phyloP scores from a whole-genome alignment of 2,888 invertebrate species.

The Sminthurides aquaticus region DNA sequence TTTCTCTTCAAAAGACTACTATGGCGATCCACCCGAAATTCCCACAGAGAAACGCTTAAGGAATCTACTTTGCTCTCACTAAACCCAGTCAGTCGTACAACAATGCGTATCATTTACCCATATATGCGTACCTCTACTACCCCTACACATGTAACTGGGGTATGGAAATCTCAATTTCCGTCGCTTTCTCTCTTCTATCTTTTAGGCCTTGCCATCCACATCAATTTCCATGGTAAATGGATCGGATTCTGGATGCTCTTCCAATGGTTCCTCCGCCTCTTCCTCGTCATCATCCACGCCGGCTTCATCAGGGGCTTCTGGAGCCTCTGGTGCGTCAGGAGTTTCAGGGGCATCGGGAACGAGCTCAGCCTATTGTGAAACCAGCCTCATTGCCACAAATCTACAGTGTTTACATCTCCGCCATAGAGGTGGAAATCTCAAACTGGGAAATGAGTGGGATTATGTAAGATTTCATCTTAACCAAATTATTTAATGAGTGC shows the following conservation, averaged over 20 bases:
- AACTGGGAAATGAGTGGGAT: constrained; percentile 18
- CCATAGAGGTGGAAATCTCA: constrained; percentile 12
- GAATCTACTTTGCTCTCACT: too few relatives aligned
- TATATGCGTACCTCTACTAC: not conserved
- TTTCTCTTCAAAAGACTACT: not conserved
- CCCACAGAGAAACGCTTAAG: too few relatives aligned
- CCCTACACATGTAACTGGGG: too few relatives aligned
- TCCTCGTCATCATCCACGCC: not conserved
- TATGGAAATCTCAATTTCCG: too few relatives aligned
- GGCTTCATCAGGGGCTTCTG: not conserved
- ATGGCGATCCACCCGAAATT: not conserved
- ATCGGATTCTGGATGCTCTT: constrained; percentile 16
- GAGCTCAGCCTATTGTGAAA: not conserved
- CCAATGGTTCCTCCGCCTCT: constrained; percentile 12
- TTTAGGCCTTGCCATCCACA: constrained; percentile 5
- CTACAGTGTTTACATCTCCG: constrained; percentile 12
- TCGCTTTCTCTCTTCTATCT: not conserved
- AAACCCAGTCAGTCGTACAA: not conserved
- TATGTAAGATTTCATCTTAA: constrained; percentile 13
- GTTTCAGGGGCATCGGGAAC: not conserved
- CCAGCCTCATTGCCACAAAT: constrained; percentile 9
- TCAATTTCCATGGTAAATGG: constrained; percentile 19
- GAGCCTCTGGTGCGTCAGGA: not conserved
- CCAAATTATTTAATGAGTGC: not conserved
- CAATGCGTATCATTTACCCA: not conserved